Conservation (phyloP, 2,888 invertebrate genomes). For the Drosophila cognata region DNA sequence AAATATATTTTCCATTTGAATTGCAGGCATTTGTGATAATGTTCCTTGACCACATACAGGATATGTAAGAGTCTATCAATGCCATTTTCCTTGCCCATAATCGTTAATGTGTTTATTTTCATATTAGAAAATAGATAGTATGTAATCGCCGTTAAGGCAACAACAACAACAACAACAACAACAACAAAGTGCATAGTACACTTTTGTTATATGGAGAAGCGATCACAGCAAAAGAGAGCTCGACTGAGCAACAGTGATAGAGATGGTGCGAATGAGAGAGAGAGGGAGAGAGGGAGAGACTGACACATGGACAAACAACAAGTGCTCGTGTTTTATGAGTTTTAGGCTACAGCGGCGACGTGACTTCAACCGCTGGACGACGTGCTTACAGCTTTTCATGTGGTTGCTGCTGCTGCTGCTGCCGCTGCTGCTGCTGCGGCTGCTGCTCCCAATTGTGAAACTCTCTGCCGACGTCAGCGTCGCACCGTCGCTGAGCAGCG, state of each 20-base stretch:
- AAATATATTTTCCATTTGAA: background rate
- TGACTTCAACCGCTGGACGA: constrained; percentile 36
- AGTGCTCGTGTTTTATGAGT: constrained; percentile 35
- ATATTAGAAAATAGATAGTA: constrained; percentile 70
- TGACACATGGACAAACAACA: constrained; percentile 18
- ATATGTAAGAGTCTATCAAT: constrained; percentile 12
- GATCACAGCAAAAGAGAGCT: constrained; percentile 18
- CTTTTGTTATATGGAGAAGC: constrained; percentile 17
- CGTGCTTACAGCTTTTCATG: constrained; percentile 30
- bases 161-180: constrained; percentile 14
- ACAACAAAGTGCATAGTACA: constrained; percentile 70
- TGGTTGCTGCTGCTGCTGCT: background rate
- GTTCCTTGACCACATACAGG: background rate
- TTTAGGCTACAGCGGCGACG: constrained; percentile 22
- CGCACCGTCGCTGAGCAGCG: constrained; percentile 14
- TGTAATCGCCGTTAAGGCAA: constrained; percentile 30
- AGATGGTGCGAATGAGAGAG: background rate
- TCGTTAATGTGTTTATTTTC: constrained; percentile 64
- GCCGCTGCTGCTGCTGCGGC: constrained; percentile 5
- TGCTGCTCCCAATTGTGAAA: constrained; percentile 42
- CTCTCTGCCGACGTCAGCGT: constrained; percentile 13
- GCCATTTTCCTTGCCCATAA: constrained; percentile 15
- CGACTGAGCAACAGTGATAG: background rate
- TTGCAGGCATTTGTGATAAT: fast-evolving
- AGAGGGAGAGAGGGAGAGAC: background rate